These are phyloP conservation scores for Sebastes wilsoni DNA, from an alignment of 2,797 vertebrate species.

Conservation along the genomic window DNA sequence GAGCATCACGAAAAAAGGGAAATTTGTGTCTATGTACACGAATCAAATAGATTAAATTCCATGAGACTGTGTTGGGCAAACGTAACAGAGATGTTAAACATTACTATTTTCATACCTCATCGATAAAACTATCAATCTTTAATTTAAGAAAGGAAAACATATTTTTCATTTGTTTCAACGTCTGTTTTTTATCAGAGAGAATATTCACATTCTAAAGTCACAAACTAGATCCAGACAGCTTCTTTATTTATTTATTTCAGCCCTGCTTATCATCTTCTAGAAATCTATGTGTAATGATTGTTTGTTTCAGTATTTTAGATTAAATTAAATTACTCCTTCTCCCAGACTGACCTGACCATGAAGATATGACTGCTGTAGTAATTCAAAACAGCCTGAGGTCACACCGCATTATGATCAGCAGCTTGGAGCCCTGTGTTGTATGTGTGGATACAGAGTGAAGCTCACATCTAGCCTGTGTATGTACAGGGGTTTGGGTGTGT, in stretches of 20 bases:
- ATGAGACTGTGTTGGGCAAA: not conserved
- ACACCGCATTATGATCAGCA: not conserved
- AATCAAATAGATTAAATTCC: too few species aligned
- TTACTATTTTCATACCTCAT: not conserved
- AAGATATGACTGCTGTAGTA: not conserved
- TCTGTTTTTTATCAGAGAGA: not conserved
- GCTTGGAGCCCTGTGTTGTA: not conserved
- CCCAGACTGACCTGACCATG: constrained; percentile 1
- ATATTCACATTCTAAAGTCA: not conserved
- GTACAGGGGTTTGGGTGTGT: constrained; percentile 2
- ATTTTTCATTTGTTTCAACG: not conserved
- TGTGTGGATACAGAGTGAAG: not conserved
- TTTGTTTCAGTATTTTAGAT: constrained; percentile 9
- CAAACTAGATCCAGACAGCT: not conserved
- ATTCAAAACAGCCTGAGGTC: constrained; percentile 13
- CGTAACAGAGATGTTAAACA: not conserved
- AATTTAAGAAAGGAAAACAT: not conserved
- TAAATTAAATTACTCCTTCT: not conserved
- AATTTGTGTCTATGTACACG: too few species aligned
- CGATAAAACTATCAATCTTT: not conserved
- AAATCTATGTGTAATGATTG: not conserved
- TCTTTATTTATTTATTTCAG: not conserved
- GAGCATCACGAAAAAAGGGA: too few species aligned
- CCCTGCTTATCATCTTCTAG: not conserved
- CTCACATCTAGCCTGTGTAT: not conserved